These are phyloP conservation scores for Toxotes chatareus DNA, from an alignment of 2,113 vertebrate species.

Conservation along the genomic window DNA sequence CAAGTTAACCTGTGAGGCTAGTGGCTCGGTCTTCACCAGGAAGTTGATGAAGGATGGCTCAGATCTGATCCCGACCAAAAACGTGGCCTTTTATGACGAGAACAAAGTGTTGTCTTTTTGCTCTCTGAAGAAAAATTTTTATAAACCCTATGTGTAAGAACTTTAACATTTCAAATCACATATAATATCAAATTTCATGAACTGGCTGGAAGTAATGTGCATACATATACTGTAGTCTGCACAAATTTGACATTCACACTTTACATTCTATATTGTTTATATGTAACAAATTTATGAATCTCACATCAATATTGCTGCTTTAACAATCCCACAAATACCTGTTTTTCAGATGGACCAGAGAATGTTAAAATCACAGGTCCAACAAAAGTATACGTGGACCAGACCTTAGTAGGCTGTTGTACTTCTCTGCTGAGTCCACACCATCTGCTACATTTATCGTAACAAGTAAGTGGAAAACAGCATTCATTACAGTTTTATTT, in stretches of 20 bases:
- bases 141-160: no score
- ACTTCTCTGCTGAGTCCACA: slow-evolving; percentile 61
- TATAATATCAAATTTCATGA: no score
- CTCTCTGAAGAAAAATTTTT: not conserved
- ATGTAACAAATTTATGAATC: no score
- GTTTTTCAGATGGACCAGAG: slow-evolving; percentile 74
- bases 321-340: no score
- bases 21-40: slow-evolving; percentile 9
- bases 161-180: no score
- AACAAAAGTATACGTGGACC: not conserved
- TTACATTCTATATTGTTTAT: no score
- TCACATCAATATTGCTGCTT: no score
- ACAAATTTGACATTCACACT: no score
- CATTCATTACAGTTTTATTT: no score
- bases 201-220: no score
- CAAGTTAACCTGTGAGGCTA: slow-evolving; percentile 44
- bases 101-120: slow-evolving; percentile 49
- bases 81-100: slow-evolving; percentile 6
- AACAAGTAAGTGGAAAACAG: slow-evolving; percentile 46
- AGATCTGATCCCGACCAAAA: not conserved
- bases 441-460: slow-evolving; percentile 42
- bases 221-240: no score
- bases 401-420: slow-evolving; percentile 20
- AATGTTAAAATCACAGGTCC: slow-evolving; percentile 54
- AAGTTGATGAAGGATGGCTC: slow-evolving; percentile 56